Evolutionary conservation across 2,888 invertebrate genomes (phyloP), one percentile per base, ranked within the genome.

Genomic region (Liodrosophila aerea): DNA sequence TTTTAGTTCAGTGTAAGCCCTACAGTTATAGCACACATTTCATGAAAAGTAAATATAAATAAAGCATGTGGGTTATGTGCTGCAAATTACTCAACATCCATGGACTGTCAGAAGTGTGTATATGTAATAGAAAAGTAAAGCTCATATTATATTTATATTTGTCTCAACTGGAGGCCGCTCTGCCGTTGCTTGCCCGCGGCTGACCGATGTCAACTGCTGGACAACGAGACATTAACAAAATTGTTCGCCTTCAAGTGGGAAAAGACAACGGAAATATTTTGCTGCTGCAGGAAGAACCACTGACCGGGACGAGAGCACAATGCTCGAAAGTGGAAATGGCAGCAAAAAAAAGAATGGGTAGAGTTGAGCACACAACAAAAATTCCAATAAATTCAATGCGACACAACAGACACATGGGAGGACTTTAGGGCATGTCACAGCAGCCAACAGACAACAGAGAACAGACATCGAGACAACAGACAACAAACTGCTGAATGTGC

Each of bases 361-460:
- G 7, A 13, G 16, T 13, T 36, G 36, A 4, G 15, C 15, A 13
- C 76, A 63, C 59, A 76, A 80, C 80, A 76, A 77, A 81, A 81
- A 84, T 86, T 77, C 86, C 81, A 86, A 81, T 81, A 81, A 81
- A 81, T 81, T 81, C 86, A 84, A 84, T 86, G 86, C 81, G 81
- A 86, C 81, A 81, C 78, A 81, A 67, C 69, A 77, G 74, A 77
- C 81, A 81, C 86, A 81, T 84, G 81, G 86, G 82, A 81, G 72
- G 81, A 76, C 81, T 81, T 83, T 71, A 46, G 85, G 84, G 74
- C 82, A 84, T 77, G 82, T 82, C 85, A 85, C 61, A 84, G 84
- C 51, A 76, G 45, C 39, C 44, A 30, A 43, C 7, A 11, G 30
- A 16, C 39, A 59, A 33, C 33, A 54, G 13, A 37, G 16, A 27